Base-by-base conservation (phyloP, 2,888 invertebrate species). In the Blastobasis lacticolella region DNA sequence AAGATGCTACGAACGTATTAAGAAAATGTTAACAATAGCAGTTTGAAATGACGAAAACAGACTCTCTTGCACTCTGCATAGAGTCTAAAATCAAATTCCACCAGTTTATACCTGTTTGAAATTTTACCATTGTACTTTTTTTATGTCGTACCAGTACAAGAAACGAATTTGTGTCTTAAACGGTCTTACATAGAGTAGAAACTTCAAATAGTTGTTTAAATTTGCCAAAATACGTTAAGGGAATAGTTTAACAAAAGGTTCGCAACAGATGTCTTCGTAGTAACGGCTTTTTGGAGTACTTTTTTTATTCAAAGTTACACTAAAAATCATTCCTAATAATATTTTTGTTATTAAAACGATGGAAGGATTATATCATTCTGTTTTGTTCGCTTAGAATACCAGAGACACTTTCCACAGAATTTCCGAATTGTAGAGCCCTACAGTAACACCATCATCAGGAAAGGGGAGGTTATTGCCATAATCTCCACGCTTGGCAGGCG, bases 1-100 rank as follows among this genome's bases (percentile, higher is more conserved):
- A 85, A 86, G 84, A 86, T 84, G 82, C 72, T 70, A 42, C 23
- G 23, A 10, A 76, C 73, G 74, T 77, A 83, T 82, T 83, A 81
- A 83, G 84, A 80, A 80, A 75, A 60, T 23, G 52, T 38, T 55
- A 58, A 72, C 70, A 69, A 73, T 63, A 55, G 9, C 41, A 40
- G 9, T 4, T 6, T 8, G 6, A 9, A 42, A 42, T 7, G 4
- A 23, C 23, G 23, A 23, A 23, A 23, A 23, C 23, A 23, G 23
- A 57, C 38, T 6, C 49, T 53, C 42, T 38, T 52, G n/a, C 63
- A 53, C 55, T 50, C 56, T 42, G 53, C 23, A 23, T 23, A 23
- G 23, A 52, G 57, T 58, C 55, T 67, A 57, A 6, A 0, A 5
- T 9, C 8, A 47, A 7, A 1, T 9, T 0, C 45, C 49, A 60